phyloP scores from a whole-genome alignment of 2,797 vertebrate genomes.

The Decapterus maruadsi region DNA sequence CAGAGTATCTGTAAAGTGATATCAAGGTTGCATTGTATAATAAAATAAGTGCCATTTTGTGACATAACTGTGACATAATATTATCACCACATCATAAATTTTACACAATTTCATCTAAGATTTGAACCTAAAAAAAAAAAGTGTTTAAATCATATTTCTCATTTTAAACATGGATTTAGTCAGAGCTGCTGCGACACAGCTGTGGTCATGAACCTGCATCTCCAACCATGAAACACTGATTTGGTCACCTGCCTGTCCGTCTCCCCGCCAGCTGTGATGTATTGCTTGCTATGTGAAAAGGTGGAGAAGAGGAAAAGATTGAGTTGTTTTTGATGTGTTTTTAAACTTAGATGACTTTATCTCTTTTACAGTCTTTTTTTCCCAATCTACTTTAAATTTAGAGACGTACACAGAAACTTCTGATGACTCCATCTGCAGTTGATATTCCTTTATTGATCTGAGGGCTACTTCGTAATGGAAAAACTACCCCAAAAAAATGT shows the following conservation, averaged over 20 bases:
- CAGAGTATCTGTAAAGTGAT: constrained; percentile 4
- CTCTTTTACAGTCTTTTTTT: background rate
- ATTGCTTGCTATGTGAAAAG: background rate
- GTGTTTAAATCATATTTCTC: too few species aligned
- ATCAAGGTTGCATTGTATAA: background rate
- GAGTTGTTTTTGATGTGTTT: too few species aligned
- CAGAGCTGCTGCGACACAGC: too few species aligned
- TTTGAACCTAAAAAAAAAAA: too few species aligned
- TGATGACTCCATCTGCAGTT: background rate
- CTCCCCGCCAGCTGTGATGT: background rate
- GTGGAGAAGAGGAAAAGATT: background rate
- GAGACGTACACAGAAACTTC: background rate
- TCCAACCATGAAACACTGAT: background rate
- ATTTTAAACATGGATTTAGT: too few species aligned
- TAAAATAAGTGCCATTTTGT: too few species aligned
- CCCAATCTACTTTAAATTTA: background rate
- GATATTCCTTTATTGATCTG: background rate
- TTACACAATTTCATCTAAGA: too few species aligned
- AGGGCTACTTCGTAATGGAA: background rate
- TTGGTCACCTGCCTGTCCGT: background rate
- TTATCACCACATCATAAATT: too few species aligned
- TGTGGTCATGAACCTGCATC: too few species aligned
- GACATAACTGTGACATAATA: too few species aligned
- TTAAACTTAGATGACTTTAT: background rate
- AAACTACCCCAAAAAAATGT: background rate